These are phyloP conservation scores for Aleiodes alternator DNA, from an alignment of 2,888 invertebrate genomes.

Conservation along the genomic window DNA sequence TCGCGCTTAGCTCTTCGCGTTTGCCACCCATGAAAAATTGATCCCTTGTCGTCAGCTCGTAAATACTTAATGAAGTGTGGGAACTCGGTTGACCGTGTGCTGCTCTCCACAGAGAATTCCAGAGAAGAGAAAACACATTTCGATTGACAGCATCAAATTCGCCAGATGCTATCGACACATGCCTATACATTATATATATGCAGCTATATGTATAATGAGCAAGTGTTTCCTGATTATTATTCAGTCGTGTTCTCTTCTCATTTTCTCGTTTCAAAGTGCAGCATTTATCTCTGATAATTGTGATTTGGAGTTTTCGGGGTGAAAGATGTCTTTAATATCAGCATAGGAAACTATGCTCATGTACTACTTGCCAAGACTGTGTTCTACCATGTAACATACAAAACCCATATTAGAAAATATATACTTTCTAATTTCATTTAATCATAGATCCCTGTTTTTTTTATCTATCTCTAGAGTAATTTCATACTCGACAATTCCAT, in stretches of 20 bases:
- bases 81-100: slow-evolving; percentile 50
- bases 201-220: too few species aligned
- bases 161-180: slow-evolving; percentile 29
- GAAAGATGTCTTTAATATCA: too few species aligned
- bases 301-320: too few species aligned
- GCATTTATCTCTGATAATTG: too few species aligned
- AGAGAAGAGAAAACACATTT: slow-evolving; percentile 13
- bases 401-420: neutral
- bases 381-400: too few species aligned
- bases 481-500: slow-evolving; percentile 22
- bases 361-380: too few species aligned
- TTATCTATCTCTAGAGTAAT: slow-evolving; percentile 4
- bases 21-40: slow-evolving; percentile 59
- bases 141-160: slow-evolving; percentile 29
- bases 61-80: slow-evolving; percentile 67
- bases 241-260: too few species aligned
- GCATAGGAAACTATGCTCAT: too few species aligned
- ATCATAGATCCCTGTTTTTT: neutral
- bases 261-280: too few species aligned
- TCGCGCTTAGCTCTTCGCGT: slow-evolving; percentile 31
- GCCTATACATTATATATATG: neutral
- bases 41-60: slow-evolving; percentile 66
- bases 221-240: too few species aligned
- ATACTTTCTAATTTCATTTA: slow-evolving; percentile 13
- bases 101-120: slow-evolving; percentile 21